Evolutionary conservation across 2,797 vertebrate species (phyloP), one percentile per base, ranked within the genome.

Genomic region (Bradypodion pumilum): DNA sequence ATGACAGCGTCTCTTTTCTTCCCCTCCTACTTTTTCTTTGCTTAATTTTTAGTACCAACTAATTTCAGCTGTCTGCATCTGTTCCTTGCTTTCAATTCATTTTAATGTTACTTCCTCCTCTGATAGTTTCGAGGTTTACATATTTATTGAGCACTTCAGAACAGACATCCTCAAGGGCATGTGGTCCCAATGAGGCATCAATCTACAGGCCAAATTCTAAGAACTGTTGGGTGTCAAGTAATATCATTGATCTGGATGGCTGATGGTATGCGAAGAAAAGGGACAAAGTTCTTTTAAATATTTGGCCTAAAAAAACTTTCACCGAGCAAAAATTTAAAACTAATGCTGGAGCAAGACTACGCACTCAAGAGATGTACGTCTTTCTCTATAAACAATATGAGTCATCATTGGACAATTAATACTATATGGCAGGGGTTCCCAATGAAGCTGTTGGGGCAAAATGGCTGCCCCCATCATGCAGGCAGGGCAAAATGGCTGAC

Each of bases 11-110:
- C 85, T 85, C 42, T 25, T 0, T 19, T 63, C 29, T 32, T 21
- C 19, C 46, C 0, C 25, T n/a, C 74, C 81, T 75, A 37, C 62
- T 79, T 74, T n/a, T 68, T 21, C 90, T 90, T 89, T 89, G 86
- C 86, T 91, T 90, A 9, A 88, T 88, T 91, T 93, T 90, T 85
- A 83, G 85, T 86, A 79, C 65, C 5, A 68, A 32, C 85, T 89
- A 89, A 32, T 86, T 92, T 89, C 59, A 87, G 69, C 88, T 91
- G 83, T 29, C 69, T 74, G 66, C 85, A 89, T 85, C 86, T 82
- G 81, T 89, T 91, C 86, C 78, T 84, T 90, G 72, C 85, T 89
- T 91, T 89, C 76, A 65, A 52, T 90, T 91, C 5, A 78, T 88
- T 92, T 91, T 85, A 85, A 78, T 19, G 70, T 79, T 46, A 82